Percentiles rank a stretch among this genome's conserved stretches.
Conservation (phyloP, 2,113 vertebrate species). For the Calidris pygmaea region DNA sequence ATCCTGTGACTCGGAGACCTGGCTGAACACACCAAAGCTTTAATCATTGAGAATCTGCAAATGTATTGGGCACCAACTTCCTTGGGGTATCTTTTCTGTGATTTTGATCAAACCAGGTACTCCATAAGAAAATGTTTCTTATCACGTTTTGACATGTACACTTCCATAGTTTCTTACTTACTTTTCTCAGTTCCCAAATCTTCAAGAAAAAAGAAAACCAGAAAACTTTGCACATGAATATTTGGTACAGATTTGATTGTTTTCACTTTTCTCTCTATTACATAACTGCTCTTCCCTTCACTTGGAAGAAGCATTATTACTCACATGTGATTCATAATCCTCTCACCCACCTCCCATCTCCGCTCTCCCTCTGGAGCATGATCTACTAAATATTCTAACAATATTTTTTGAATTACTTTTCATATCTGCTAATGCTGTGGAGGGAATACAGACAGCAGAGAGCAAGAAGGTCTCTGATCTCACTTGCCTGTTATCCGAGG, state of each 20-base stretch:
- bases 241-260: not conserved
- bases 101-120: not conserved
- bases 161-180: not conserved
- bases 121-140: not conserved
- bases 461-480: not conserved
- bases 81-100: not conserved
- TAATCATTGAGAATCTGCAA: not conserved
- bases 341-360: not conserved
- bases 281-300: not conserved
- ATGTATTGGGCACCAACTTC: not conserved
- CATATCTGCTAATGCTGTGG: not conserved
- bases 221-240: not conserved
- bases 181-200: not conserved
- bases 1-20: not conserved
- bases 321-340: constrained; percentile 46
- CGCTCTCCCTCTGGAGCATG: not conserved
- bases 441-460: not conserved
- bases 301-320: constrained; percentile 23
- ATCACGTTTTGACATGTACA: not conserved
- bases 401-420: constrained; percentile 12
- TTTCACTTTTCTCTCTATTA: not conserved
- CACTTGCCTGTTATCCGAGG: not conserved
- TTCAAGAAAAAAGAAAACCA: not conserved
- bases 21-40: not conserved
- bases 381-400: constrained; percentile 22